Conservation (phyloP, 2,113 vertebrate genomes). For the Campylomormyrus numenius region DNA sequence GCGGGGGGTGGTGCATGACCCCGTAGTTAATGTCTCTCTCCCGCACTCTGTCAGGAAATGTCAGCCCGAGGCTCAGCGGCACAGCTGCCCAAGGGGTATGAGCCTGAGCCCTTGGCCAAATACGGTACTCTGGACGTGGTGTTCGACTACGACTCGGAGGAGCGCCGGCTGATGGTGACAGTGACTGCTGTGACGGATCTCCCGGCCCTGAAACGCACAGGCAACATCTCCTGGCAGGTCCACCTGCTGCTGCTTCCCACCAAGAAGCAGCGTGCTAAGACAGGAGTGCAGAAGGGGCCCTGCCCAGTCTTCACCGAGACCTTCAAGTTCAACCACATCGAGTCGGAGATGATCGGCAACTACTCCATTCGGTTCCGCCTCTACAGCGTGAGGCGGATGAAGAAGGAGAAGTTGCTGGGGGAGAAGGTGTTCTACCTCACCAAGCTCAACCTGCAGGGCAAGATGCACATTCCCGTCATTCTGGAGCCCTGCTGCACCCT, state of each 20-base stretch:
- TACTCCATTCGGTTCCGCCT: slow-evolving; percentile 92
- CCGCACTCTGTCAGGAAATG: slow-evolving; percentile 66
- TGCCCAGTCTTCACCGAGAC: slow-evolving; percentile 91
- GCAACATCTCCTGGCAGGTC: slow-evolving; percentile 89
- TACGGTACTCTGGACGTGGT: slow-evolving; percentile 90
- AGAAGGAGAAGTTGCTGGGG: slow-evolving; percentile 91
- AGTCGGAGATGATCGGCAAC: slow-evolving; percentile 94
- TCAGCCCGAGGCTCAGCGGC: slow-evolving; percentile 84
- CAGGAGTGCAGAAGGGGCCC: slow-evolving; percentile 80
- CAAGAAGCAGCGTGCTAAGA: slow-evolving; percentile 94
- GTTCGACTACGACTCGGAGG: slow-evolving; percentile 86
- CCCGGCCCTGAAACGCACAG: slow-evolving; percentile 75
- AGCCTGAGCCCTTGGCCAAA: slow-evolving; percentile 82
- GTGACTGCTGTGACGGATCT: slow-evolving; percentile 90
- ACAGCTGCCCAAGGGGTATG: slow-evolving; percentile 84
- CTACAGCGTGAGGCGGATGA: slow-evolving; percentile 86
- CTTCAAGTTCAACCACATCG: slow-evolving; percentile 87
- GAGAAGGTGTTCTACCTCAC: slow-evolving; percentile 98
- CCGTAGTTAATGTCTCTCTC: neutral
- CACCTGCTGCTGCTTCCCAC: slow-evolving; percentile 92
- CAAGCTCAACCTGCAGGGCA: slow-evolving; percentile 95
- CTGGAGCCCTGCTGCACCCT: slow-evolving; percentile 84
- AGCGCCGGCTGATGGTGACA: slow-evolving; percentile 85
- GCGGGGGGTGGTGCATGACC: neutral
- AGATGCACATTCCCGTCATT: slow-evolving; percentile 86